These are phyloP conservation scores for Sinocyclocheilus maitianheensis DNA, from an alignment of 2,113 vertebrate genomes.

Conservation along the genomic window DNA sequence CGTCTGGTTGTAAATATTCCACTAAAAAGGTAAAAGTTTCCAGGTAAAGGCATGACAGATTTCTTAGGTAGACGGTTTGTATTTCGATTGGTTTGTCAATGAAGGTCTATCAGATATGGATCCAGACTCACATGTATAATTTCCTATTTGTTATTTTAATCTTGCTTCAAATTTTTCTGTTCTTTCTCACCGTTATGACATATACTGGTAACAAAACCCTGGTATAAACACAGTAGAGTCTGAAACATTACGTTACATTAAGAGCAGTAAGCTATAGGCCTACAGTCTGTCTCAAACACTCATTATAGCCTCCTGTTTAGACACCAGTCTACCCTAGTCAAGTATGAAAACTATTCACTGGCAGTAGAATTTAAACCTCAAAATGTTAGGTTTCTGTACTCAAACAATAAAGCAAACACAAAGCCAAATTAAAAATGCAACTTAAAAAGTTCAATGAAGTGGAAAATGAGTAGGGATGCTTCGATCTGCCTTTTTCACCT, in stretches of 20 bases:
- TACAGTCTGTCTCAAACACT: neutral
- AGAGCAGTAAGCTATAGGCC: neutral
- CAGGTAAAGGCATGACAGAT: neutral
- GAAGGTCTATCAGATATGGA: neutral
- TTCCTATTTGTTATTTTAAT: neutral
- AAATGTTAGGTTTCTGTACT: neutral
- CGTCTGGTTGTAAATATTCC: neutral
- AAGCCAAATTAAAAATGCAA: neutral
- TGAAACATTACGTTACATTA: neutral
- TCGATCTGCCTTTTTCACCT: too few relatives aligned
- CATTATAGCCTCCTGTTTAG: neutral
- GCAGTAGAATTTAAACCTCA: neutral
- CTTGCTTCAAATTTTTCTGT: neutral
- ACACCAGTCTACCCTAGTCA: neutral
- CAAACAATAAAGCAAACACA: neutral
- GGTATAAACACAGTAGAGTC: neutral
- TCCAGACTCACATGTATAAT: neutral
- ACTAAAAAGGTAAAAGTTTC: neutral
- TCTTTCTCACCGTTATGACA: neutral
- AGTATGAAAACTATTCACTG: neutral
- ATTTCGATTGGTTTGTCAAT: neutral
- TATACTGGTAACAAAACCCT: neutral
- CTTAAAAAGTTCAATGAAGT: too few relatives aligned
- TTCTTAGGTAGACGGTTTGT: neutral
- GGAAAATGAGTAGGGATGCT: too few relatives aligned